Percentiles rank a stretch among this genome's conserved stretches.
phyloP scores from a whole-genome alignment of 64 coral and sea anemone genomes.

The Porites australiensis region DNA sequence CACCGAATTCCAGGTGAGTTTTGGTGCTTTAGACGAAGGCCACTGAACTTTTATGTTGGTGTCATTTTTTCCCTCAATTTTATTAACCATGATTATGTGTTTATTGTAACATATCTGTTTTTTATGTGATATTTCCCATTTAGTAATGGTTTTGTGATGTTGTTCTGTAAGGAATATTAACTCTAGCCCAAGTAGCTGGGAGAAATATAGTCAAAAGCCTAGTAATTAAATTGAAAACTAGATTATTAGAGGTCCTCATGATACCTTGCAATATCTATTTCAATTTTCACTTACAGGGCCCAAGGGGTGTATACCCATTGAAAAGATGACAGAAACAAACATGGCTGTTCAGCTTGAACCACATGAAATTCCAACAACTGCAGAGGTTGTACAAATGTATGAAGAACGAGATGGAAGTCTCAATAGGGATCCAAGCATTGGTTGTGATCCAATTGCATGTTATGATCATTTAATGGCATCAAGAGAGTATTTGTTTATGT shows the following conservation, averaged over 20 bases:
- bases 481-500: constrained; percentile 43
- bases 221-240: background rate
- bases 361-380: constrained; percentile 43
- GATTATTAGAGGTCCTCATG: background rate
- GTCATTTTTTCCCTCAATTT: background rate
- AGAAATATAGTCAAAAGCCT: no score
- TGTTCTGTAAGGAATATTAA: no score
- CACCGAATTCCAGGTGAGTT: constrained; percentile 64
- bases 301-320: constrained; percentile 51
- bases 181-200: no score
- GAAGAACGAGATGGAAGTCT: constrained; percentile 53
- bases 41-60: background rate
- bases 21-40: background rate
- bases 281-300: constrained; percentile 33
- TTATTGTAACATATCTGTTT: background rate
- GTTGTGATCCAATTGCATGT: constrained; percentile 46
- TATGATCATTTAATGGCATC: constrained; percentile 38
- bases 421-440: constrained; percentile 32
- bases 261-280: background rate
- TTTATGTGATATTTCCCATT: no score
- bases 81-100: background rate
- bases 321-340: constrained; percentile 37
- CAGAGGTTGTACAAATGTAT: constrained; percentile 53
- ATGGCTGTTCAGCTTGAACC: constrained; percentile 13
- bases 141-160: no score